Base-by-base conservation (phyloP, 2,113 vertebrate genomes). In the Progne subis region DNA sequence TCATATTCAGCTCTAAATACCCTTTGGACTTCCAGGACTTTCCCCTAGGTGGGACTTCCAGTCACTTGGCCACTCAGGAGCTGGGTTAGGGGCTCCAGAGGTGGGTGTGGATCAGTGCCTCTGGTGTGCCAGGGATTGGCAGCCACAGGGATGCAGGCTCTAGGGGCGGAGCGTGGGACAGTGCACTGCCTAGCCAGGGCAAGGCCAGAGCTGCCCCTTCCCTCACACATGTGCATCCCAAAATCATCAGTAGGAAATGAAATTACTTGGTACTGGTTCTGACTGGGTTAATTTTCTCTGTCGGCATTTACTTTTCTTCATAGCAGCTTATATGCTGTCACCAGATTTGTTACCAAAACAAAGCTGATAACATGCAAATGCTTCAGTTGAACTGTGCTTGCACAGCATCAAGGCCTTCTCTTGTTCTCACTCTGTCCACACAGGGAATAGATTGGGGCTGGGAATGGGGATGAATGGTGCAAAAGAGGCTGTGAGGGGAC, bases 111-210 rank as follows among this genome's bases (percentile, higher is more conserved):
- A 50, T 17, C 31, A 31, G 17, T 25, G 13, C 16, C 34, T 59
- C 25, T 20, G 31, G 16, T 57, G 31, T 57, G 52, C 31, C 44
- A 50, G 31, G 26, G 52, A 20, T 0, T 20, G 44, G 25, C 31
- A 77, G 72, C 8, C 31, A 5, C 25, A 14, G 31, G 31, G 20
- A 68, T 21, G 31, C 19, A 34, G 20, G 26, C 17, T 37, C 25
- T 6, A 18, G 52, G 31, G 11, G 2, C 34, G 31, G 3, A 4
- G 1, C 31, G 19, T 29, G 39, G 47, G 57, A 46, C 32, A 26
- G 8, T 15, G 19, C 43, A 34, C 25, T 25, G 24, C 7, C 17
- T 50, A 0, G 0, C 25, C 44, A 25, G 34, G 34, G 29, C 18
- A 43, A 18, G 24, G 14, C 8, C 4, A 2, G 0, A 24, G 20